phyloP scores from a whole-genome alignment of 1,140 invertebrate genomes.

The Ectropis grisescens region DNA sequence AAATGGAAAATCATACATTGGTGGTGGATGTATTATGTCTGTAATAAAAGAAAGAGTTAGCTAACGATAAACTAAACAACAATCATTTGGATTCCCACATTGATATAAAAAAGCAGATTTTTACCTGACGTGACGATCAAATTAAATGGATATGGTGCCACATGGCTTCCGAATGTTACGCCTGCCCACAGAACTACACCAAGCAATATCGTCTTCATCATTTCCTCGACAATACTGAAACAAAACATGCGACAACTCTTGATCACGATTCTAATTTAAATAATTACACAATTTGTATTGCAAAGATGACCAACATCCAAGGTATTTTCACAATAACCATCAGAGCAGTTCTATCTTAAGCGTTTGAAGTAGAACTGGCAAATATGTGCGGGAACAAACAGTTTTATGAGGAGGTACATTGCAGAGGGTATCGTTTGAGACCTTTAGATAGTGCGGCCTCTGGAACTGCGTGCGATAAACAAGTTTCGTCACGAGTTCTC shows the following conservation, averaged over 20 bases:
- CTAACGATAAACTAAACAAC: not conserved
- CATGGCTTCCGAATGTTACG: slow-evolving; percentile 53
- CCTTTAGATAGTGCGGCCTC: slow-evolving; percentile 29
- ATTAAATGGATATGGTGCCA: slow-evolving; percentile 62
- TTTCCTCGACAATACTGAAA: slow-evolving; percentile 67
- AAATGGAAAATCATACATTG: slow-evolving; percentile 65
- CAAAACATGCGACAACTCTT: slow-evolving; percentile 10
- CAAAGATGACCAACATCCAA: slow-evolving; percentile 14
- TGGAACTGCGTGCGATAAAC: slow-evolving; percentile 17
- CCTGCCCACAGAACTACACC: slow-evolving; percentile 61
- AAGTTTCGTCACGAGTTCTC: slow-evolving; percentile 24
- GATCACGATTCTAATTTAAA: slow-evolving; percentile 10
- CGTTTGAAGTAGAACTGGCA: slow-evolving; percentile 28
- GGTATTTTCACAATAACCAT: slow-evolving; percentile 13
- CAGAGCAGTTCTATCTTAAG: slow-evolving; percentile 11
- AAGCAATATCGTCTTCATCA: slow-evolving; percentile 58
- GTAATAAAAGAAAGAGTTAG: slow-evolving; percentile 19
- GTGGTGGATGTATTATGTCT: slow-evolving; percentile 62
- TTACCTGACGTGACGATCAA: slow-evolving; percentile 49
- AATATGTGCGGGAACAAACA: slow-evolving; percentile 20
- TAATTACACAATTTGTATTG: slow-evolving; percentile 9
- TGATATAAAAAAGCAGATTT: no score
- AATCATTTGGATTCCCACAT: no score
- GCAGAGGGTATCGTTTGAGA: slow-evolving; percentile 31
- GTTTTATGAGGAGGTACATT: slow-evolving; percentile 32